These are phyloP conservation scores for Dunckerocampus dactyliophorus DNA, from an alignment of 2,113 vertebrate genomes.

Conservation along the genomic window DNA sequence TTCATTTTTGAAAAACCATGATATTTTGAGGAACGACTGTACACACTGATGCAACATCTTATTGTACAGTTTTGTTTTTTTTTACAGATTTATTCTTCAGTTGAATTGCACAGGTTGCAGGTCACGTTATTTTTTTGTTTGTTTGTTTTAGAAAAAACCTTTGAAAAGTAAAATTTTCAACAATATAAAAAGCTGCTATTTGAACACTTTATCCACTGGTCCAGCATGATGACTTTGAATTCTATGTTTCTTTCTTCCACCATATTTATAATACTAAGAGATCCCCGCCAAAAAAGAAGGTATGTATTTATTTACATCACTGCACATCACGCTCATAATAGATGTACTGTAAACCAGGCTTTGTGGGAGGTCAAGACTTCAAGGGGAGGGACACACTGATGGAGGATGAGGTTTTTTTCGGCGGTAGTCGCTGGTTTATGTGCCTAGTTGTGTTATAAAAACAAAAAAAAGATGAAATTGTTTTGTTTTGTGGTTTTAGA, in stretches of 20 bases:
- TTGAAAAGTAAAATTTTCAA: background rate
- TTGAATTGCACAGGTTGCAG: background rate
- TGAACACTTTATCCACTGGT: conserved; percentile 7
- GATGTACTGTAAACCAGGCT: conserved; percentile 59
- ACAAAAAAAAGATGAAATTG: conserved; percentile 19
- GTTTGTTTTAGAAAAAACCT: too few relatives aligned
- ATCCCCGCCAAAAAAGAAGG: conserved; percentile 15
- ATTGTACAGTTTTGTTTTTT: too few relatives aligned
- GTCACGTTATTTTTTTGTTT: background rate
- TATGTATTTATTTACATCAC: conserved; percentile 28
- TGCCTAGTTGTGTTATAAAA: conserved; percentile 67
- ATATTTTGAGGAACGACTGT: too few relatives aligned
- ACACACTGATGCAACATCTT: too few relatives aligned
- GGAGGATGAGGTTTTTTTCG: conserved; percentile 45
- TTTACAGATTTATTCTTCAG: background rate
- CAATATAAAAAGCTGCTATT: background rate
- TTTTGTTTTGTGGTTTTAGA: conserved; percentile 64
- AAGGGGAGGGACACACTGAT: background rate
- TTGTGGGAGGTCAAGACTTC: conserved; percentile 52
- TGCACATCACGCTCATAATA: conserved; percentile 36
- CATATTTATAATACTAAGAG: conserved; percentile 41
- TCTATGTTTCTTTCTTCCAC: conserved; percentile 43
- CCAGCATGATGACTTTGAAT: conserved; percentile 63
- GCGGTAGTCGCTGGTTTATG: conserved; percentile 72
- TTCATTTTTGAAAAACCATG: too few relatives aligned